Evolutionary conservation across 2,888 invertebrate genomes (phyloP), one percentile per base, ranked within the genome.

Genomic region (Cylindroiulus punctatus): DNA sequence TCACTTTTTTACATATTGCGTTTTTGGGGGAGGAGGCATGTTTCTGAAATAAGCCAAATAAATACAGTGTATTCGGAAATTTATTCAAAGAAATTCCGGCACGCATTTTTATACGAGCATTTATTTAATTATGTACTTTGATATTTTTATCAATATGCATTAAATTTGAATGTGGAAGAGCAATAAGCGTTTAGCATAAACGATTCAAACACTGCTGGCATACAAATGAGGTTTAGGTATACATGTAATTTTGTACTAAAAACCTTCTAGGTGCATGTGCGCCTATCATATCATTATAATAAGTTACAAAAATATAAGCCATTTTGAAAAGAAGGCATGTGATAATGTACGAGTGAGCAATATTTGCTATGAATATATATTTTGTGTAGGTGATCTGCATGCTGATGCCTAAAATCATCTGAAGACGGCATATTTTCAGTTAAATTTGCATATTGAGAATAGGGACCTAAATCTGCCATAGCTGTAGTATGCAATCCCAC

Each of bases 241-340:
- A n/a, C n/a, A n/a, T 36, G 7, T 65, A 65, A 65, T 65, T 65
- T 8, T 22, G 26, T 22, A 65, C 26, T 65, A 26, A 26, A 26
- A 65, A 26, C 65, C 65, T 22, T 5, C 65, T 7, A 26, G 26
- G 26, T 22, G 65, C 65, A 65, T 65, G 26, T 26, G 26, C 14
- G 22, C 65, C 65, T 26, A 65, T 65, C n/a, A n/a, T n/a, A n/a
- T 57, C 57, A 57, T 57, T 57, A 57, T n/a, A n/a, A 36, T 65
- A 8, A 8, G 26, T 26, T 26, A 65, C 5, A 57, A 7, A 36
- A 65, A 22, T 65, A 65, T 26, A 26, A 65, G 26, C 65, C 65
- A 65, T 65, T 65, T 7, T 65, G 65, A 22, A 22, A 65, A 65
- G 65, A 65, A 65, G 65, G 5, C 65, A 65, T 65, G 65, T 65